Base-by-base conservation (phyloP, 2,113 vertebrate genomes). In the Hippocampus guttulatus region DNA sequence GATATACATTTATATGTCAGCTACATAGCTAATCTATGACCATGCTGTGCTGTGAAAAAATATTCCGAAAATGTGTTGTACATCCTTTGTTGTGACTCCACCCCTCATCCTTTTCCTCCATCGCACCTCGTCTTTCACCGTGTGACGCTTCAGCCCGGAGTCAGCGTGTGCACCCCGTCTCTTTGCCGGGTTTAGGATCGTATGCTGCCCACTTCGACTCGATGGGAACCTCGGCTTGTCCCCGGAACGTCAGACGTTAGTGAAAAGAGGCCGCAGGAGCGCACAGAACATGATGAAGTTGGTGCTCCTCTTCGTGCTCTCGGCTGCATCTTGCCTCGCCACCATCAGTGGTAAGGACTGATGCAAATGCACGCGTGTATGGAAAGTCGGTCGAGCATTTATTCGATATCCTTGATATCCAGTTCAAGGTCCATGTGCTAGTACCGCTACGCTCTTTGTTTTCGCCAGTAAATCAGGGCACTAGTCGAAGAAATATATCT, bases 241-340 rank as follows among this genome's bases (percentile, higher is more conserved):
- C n/a, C 27, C 30, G 66, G 30, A n/a, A 9, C 5, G n/a, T 15
- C 45, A 14, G 51, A 68, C 23, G 40, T 12, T 11, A 47, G 61
- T 11, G 54, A 11, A 45, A 20, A 61, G 64, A 69, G 73, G 43
- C 70, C 60, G 43, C 41, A 12, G 30, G 66, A 58, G 76, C 72
- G 45, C 75, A 12, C 69, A 8, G 27, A 62, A 63, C 74, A 76
- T 25, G 47, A 88, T 88, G 89, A 89, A 89, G 84, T 87, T 86
- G 70, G 3, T 54, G 57, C 71, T 76, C 45, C 58, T 75, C 64
- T 43, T 85, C 64, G 33, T 87, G 45, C 62, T 86, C 63, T 8
- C 80, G 64, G 74, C 69, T 38, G 61, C 67, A 67, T 81, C 61
- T 70, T 83, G 64, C 41, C 27, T 74, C 40, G 71, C 77, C 66